Evolutionary conservation across 2,113 vertebrate genomes (phyloP).

Genomic region (Thryonomys swinderianus): DNA sequence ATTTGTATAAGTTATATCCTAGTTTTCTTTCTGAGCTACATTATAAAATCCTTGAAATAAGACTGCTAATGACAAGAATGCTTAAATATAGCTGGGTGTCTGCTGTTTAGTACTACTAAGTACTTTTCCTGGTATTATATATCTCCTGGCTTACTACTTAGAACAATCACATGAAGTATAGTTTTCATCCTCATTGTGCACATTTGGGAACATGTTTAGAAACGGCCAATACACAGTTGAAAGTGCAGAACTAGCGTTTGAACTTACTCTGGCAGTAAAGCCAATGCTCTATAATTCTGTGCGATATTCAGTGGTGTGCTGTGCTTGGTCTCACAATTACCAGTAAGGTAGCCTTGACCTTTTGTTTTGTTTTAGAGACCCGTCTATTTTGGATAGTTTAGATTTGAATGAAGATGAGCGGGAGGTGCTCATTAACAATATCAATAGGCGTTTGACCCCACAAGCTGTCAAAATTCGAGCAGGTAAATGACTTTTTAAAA

Average conservation of each 20-base stretch:
- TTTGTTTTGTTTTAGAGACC: slow-evolving; percentile 89
- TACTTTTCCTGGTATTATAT: background rate
- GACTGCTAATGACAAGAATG: slow-evolving; percentile 1
- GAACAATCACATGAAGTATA: background rate
- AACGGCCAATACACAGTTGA: slow-evolving; percentile 1
- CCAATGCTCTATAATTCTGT: background rate
- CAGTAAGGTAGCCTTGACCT: slow-evolving; percentile 26
- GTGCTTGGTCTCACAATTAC: background rate
- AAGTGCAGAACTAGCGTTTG: slow-evolving; percentile 18
- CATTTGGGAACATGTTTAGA: slow-evolving; percentile 1
- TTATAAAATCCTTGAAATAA: slow-evolving; percentile 12
- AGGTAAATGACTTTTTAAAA: slow-evolving; percentile 85
- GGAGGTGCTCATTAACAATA: slow-evolving; percentile 95
- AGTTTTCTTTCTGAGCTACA: background rate
- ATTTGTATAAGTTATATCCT: background rate
- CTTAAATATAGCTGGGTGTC: slow-evolving; percentile 12
- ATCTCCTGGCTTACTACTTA: background rate
- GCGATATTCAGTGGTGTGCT: background rate
- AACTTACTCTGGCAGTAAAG: background rate
- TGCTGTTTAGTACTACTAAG: slow-evolving; percentile 23
- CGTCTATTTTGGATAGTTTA: slow-evolving; percentile 94
- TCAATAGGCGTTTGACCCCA: slow-evolving; percentile 97
- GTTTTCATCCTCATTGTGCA: slow-evolving; percentile 29
- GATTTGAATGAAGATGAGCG: slow-evolving; percentile 97
- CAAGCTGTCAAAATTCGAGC: slow-evolving; percentile 99